phyloP scores from a whole-genome alignment of 2,888 invertebrate genomes.

The Mythimna lalbum region DNA sequence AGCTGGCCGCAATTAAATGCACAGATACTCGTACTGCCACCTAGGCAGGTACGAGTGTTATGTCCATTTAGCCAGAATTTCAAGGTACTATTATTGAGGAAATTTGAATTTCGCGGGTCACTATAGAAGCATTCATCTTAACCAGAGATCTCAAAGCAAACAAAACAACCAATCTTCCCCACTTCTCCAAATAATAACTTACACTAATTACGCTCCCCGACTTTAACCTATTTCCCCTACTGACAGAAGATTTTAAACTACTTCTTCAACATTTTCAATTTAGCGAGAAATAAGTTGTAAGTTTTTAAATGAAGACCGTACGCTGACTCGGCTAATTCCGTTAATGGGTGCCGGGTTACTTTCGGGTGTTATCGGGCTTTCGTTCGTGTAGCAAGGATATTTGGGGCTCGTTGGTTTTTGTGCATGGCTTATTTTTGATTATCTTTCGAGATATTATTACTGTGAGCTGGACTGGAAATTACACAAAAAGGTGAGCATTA shows the following conservation, averaged over 20 bases:
- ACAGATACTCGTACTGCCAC: no score
- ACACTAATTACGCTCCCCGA: constrained; percentile 44
- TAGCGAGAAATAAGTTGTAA: constrained; percentile 64
- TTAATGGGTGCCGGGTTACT: constrained; percentile 60
- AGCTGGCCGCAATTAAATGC: no score
- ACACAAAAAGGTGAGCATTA: neutral
- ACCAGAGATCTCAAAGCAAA: constrained; percentile 12
- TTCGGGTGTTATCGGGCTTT: constrained; percentile 31
- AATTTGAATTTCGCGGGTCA: no score
- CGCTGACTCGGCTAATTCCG: constrained; percentile 65
- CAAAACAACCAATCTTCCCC: neutral
- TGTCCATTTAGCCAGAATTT: no score
- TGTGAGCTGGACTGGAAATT: neutral
- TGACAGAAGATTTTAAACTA: constrained; percentile 55
- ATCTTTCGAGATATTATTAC: constrained; percentile 30
- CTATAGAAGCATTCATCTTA: neutral
- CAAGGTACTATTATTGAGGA: no score
- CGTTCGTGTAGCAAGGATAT: constrained; percentile 19
- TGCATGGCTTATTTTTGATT: constrained; percentile 36
- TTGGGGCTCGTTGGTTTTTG: constrained; percentile 36
- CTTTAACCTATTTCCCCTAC: constrained; percentile 35
- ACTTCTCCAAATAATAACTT: constrained; percentile 30
- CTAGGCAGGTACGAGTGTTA: no score
- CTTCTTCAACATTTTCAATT: constrained; percentile 70
- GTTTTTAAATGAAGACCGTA: constrained; percentile 64